These are phyloP conservation scores for Linnaemya tessellans DNA, from an alignment of 2,888 invertebrate genomes.

Conservation along the genomic window DNA sequence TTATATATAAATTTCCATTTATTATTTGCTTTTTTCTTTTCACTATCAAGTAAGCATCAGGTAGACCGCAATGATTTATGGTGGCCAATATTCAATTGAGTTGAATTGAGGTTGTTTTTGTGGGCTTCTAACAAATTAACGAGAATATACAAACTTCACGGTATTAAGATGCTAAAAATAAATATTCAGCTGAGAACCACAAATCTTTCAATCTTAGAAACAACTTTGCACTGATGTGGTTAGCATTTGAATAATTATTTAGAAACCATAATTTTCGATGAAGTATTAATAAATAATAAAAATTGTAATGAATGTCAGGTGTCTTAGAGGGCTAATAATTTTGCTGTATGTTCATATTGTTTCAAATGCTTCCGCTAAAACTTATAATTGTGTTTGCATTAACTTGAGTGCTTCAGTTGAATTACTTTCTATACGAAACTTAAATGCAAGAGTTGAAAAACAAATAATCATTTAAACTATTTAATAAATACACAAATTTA, in stretches of 20 bases:
- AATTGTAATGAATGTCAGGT: no score
- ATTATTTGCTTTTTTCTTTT: not conserved
- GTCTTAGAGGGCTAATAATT: no score
- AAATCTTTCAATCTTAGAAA: conserved; percentile 4
- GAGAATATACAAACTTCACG: not conserved
- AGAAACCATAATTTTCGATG: no score
- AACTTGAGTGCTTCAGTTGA: not conserved
- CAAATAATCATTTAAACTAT: not conserved
- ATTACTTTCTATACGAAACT: not conserved
- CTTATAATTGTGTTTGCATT: no score
- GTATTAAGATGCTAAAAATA: conserved; percentile 2
- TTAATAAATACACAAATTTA: no score
- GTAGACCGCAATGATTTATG: conserved; percentile 64
- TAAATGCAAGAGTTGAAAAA: not conserved
- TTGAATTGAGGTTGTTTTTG: not conserved
- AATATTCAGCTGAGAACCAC: not conserved
- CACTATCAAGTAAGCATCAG: conserved; percentile 11
- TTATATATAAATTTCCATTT: conserved; percentile 5
- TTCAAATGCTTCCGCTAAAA: conserved; percentile 25
- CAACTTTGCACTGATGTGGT: not conserved
- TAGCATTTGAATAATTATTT: no score
- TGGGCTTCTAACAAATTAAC: not conserved
- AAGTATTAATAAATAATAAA: no score
- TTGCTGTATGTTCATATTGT: conserved; percentile 15
- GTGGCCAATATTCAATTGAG: conserved; percentile 61